Evolutionary conservation across 2,888 invertebrate species (phyloP), one percentile per base, ranked within the genome.

Genomic region (Cistogaster globosa): DNA sequence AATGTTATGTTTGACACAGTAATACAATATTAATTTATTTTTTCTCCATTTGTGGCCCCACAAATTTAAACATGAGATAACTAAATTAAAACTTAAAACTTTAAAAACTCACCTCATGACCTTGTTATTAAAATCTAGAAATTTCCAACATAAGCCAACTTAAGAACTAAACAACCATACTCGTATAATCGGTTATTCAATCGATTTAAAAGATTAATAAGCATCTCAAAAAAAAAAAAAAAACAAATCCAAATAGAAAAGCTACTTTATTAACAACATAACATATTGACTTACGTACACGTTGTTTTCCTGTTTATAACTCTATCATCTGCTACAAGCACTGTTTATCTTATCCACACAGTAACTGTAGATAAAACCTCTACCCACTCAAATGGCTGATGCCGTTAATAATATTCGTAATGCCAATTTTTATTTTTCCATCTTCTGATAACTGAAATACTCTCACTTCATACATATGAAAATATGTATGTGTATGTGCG

Each of bases 381-480:
- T 78, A 82, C 78, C 85, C 78, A 85, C 69, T 78, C 78, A 74
- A 76, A 32, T 74, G 63, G 45, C 20, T 62, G 51, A 76, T 72
- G 67, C 48, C 71, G 45, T 58, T 71, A 67, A 71, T 76, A 76
- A 42, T 45, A 53, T 74, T 83, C 72, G 72, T 32, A 79, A 71
- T 71, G 78, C 45, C 71, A 63, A 71, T 69, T 67, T 76, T 48
- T 51, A 60, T 77, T 65, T 71, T 36, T 71, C 77, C 67, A 45
- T 38, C 51, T 77, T 36, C 14, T 38, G 58, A 62, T 75, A 62
- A 38, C 67, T 67, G n/a, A 65, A 58, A 76, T 76, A 67, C 76
- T 76, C 76, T 67, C 65, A 67, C 65, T 76, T 67, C 1, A 62
- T n/a, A 16, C 18, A n/a, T n/a, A 18, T 20, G n/a, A 14, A 26